A percentile compares a stretch with the other conserved stretches of the same genome.
Conservation (phyloP, 2,888 invertebrate genomes). For the Oegoconia quadripuncta region DNA sequence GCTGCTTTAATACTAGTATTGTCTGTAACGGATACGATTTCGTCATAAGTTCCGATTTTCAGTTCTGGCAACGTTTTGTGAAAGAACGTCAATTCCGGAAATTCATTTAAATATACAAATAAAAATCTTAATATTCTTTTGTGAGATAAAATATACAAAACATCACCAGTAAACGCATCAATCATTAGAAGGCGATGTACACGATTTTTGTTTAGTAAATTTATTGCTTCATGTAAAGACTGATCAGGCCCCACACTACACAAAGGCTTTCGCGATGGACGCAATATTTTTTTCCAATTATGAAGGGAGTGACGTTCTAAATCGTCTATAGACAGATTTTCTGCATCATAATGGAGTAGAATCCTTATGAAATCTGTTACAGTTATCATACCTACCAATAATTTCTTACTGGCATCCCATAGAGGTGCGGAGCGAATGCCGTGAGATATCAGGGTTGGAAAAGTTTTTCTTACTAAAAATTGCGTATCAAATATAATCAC, state of each 20-base stretch:
- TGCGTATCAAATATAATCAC: constrained; percentile 74
- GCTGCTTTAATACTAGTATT: constrained; percentile 63
- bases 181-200: constrained; percentile 68
- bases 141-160: constrained; percentile 68
- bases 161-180: constrained; percentile 63
- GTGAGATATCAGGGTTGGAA: constrained; percentile 70
- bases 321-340: constrained; percentile 65
- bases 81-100: constrained; percentile 71
- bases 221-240: constrained; percentile 70
- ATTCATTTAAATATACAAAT: constrained; percentile 72
- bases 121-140: constrained; percentile 70
- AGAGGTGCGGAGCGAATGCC: constrained; percentile 71
- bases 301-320: constrained; percentile 69
- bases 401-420: constrained; percentile 68
- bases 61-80: constrained; percentile 64
- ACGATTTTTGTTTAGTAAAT: constrained; percentile 62
- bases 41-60: constrained; percentile 69
- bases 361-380: constrained; percentile 73
- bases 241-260: constrained; percentile 66
- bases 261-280: constrained; percentile 58
- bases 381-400: constrained; percentile 71
- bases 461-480: constrained; percentile 69
- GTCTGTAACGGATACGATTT: constrained; percentile 63
- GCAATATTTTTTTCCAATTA: constrained; percentile 67
- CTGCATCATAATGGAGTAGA: constrained; percentile 59